Evolutionary conservation across 2,113 vertebrate species (phyloP).

Genomic region (Cephalophus harveyi): DNA sequence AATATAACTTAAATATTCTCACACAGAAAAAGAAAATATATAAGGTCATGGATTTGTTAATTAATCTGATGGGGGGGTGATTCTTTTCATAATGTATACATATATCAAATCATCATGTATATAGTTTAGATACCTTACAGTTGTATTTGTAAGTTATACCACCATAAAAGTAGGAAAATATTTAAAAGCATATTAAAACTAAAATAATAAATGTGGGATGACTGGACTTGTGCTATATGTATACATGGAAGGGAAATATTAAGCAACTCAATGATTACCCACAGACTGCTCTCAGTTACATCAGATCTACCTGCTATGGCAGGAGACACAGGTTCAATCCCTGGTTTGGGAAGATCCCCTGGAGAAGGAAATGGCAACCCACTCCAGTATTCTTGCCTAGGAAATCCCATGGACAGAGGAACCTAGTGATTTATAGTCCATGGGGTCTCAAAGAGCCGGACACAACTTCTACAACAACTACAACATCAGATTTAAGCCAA

Average conservation of each 20-base stretch:
- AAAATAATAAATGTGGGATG: neutral
- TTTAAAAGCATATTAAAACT: neutral
- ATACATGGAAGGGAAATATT: neutral
- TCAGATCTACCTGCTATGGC: rapidly evolving
- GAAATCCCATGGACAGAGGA: neutral
- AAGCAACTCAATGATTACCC: neutral
- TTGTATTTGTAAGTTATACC: neutral
- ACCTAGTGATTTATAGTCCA: neutral
- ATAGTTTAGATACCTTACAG: neutral
- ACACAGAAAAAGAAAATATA: no score
- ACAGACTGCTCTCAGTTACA: neutral
- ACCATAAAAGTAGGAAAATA: neutral
- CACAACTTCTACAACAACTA: neutral
- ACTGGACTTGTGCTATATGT: neutral
- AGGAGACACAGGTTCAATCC: neutral
- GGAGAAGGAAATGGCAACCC: neutral
- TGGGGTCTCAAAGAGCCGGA: neutral
- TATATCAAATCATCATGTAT: neutral
- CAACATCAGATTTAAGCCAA: neutral
- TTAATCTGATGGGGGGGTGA: no score
- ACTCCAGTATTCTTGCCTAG: neutral
- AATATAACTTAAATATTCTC: no score
- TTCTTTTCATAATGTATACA: neutral
- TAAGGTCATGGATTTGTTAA: no score
- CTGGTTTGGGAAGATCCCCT: neutral